phyloP scores from a whole-genome alignment of 2,113 vertebrate genomes.

The Nestor notabilis region DNA sequence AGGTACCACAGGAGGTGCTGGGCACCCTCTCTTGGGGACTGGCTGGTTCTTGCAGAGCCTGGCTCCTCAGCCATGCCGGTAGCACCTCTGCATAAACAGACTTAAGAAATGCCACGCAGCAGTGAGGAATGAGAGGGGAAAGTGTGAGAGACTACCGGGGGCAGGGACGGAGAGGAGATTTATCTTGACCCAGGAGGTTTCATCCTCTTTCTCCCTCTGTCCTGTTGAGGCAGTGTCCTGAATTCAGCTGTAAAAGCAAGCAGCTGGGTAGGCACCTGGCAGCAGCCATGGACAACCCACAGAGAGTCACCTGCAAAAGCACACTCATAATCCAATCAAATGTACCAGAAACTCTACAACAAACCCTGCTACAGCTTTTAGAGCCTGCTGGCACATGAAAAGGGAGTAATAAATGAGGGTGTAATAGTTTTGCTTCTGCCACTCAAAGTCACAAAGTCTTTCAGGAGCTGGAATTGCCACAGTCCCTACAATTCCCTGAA shows the following conservation, averaged over 20 bases:
- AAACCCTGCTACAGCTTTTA: background rate
- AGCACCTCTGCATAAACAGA: rapidly evolving
- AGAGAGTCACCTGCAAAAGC: background rate
- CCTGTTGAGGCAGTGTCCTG: background rate
- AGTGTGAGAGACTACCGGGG: rapidly evolving
- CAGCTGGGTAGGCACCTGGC: rapidly evolving
- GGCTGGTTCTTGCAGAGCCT: rapidly evolving
- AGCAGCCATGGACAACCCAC: background rate
- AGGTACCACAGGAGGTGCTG: rapidly evolving
- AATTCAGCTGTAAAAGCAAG: background rate
- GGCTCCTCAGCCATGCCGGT: rapidly evolving
- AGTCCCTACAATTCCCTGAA: background rate
- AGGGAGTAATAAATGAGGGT: background rate
- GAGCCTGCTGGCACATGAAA: background rate
- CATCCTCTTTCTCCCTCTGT: background rate
- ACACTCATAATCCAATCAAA: rapidly evolving
- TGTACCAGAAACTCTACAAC: background rate
- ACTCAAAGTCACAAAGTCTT: background rate
- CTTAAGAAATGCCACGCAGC: rapidly evolving
- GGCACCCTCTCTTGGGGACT: rapidly evolving
- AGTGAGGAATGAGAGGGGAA: rapidly evolving
- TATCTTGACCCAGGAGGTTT: rapidly evolving
- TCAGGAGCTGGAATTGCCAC: background rate
- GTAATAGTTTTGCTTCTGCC: background rate
- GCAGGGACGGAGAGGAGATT: background rate